Evolutionary conservation across 2,113 vertebrate species (phyloP).

Genomic region (Aptenodytes forsteri): DNA sequence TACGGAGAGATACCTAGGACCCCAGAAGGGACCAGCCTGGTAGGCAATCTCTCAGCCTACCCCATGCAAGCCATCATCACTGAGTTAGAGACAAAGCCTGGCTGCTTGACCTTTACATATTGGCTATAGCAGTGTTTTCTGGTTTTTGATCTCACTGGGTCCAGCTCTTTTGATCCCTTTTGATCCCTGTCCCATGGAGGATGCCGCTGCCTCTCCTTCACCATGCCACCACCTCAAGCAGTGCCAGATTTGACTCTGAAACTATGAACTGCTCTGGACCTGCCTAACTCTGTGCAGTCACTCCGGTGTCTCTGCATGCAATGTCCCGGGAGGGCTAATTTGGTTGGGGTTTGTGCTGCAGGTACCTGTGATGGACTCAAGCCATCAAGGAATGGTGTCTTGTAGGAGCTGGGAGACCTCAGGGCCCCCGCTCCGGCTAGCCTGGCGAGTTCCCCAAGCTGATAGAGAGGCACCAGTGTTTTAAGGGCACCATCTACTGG

Average conservation of each 20-base stretch:
- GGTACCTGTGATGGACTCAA: neutral
- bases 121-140: neutral
- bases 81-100: neutral
- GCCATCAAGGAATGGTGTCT: neutral
- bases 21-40: neutral
- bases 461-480: neutral
- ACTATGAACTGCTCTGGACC: neutral
- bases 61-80: fast-evolving
- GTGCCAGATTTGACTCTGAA: neutral
- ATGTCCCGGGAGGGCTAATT: neutral
- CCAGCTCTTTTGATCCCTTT: neutral
- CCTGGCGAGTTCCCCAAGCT: fast-evolving
- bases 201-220: neutral
- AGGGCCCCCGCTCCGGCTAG: fast-evolving
- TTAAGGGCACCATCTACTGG: constrained; percentile 10
- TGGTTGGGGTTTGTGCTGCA: neutral
- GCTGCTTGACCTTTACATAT: neutral
- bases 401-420: neutral
- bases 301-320: fast-evolving
- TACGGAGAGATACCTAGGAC: fast-evolving
- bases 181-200: neutral
- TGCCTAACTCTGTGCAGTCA: neutral
- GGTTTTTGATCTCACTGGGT: neutral
- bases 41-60: neutral
- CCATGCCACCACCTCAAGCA: neutral